Percentiles rank a stretch among this genome's conserved stretches.
Evolutionary conservation across 2,888 invertebrate genomes (phyloP).

Genomic region (Metallyticus violacea): DNA sequence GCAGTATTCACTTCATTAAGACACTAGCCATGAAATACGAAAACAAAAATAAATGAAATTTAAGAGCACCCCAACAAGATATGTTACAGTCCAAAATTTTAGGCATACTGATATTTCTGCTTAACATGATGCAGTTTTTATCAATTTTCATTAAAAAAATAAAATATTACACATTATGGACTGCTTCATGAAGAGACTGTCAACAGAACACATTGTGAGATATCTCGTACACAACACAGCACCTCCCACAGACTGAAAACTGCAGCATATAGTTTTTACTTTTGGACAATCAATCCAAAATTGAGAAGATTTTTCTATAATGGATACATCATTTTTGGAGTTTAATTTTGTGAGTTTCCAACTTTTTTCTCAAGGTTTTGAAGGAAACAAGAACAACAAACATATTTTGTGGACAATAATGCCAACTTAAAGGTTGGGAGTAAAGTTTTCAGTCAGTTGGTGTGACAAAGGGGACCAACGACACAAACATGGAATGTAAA

Average conservation of each 20-base stretch:
- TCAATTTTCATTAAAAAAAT: neutral
- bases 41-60: constrained; percentile 25
- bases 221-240: neutral
- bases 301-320: no score
- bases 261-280: neutral
- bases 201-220: neutral
- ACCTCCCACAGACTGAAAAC: neutral
- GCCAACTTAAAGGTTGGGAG: neutral
- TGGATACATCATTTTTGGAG: no score
- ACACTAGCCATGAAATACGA: constrained; percentile 24
- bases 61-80: constrained; percentile 36
- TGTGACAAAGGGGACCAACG: neutral
- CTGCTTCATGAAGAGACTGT: neutral
- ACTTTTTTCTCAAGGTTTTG: neutral
- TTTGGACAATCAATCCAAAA: neutral
- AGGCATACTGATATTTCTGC: constrained; percentile 34
- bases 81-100: constrained; percentile 35
- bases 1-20: constrained; percentile 15
- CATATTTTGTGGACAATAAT: neutral
- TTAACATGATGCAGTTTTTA: neutral
- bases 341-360: no score
- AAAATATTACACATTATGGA: neutral
- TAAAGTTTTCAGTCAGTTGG: neutral
- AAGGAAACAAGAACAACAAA: neutral
- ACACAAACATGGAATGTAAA: neutral